phyloP scores from a whole-genome alignment of 2,888 invertebrate genomes.

The Mellilla xanthometata region DNA sequence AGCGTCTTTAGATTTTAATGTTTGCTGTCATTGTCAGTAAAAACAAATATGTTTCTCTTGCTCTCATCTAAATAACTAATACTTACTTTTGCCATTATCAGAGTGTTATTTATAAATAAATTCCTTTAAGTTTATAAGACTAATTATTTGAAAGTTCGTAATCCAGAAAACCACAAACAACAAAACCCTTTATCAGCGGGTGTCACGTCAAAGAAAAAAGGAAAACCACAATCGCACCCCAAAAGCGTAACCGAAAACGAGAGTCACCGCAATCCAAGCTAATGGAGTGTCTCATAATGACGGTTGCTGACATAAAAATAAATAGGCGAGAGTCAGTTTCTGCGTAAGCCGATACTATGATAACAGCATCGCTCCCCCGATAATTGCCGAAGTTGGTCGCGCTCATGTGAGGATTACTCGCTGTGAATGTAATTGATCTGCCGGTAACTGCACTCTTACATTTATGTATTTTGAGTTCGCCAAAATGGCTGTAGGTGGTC shows the following conservation, averaged over 20 bases:
- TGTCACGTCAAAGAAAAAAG: conserved; percentile 48
- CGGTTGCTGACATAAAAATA: conserved; percentile 83
- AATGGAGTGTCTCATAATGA: conserved; percentile 83
- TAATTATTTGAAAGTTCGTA: conserved; percentile 5
- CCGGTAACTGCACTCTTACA: conserved; percentile 35
- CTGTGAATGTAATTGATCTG: conserved; percentile 63
- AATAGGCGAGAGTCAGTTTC: conserved; percentile 82
- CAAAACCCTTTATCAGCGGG: conserved; percentile 48
- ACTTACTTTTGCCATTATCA: no score
- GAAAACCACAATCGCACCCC: conserved; percentile 72
- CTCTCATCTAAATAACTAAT: no score
- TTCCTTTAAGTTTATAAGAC: background rate
- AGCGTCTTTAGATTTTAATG: no score
- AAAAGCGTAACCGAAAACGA: conserved; percentile 78
- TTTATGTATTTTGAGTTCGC: background rate
- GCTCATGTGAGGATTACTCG: conserved; percentile 66
- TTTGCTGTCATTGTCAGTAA: no score
- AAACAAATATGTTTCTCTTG: no score
- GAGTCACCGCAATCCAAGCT: conserved; percentile 80
- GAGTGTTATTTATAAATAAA: no score
- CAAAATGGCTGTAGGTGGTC: no score
- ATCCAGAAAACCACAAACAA: conserved; percentile 9
- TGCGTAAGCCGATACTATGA: conserved; percentile 83
- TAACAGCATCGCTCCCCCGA: conserved; percentile 80
- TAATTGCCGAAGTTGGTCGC: conserved; percentile 77